Conservation (phyloP, 2,113 vertebrate species). For the Agapornis roseicollis region DNA sequence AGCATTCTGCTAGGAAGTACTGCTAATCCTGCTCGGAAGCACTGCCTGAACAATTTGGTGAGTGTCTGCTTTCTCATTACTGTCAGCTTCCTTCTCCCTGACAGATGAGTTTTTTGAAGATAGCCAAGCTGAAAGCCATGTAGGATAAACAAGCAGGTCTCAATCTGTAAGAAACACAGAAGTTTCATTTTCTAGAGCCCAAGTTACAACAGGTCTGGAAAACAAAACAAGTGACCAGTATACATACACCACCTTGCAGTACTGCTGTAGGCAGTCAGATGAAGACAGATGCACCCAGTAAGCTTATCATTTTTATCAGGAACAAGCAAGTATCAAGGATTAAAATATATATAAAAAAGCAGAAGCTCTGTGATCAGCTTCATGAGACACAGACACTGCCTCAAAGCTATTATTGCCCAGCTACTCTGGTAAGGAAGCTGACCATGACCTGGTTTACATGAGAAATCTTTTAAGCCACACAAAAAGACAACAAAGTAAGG, state of each 20-base stretch:
- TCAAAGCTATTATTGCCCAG: not conserved
- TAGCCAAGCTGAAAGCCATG: slow-evolving; percentile 52
- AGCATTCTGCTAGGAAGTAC: slow-evolving; percentile 10
- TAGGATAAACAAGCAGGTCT: slow-evolving; percentile 61
- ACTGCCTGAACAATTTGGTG: slow-evolving; percentile 31
- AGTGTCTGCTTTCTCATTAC: slow-evolving; percentile 53
- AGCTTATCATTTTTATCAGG: not conserved
- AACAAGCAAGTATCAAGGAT: not conserved
- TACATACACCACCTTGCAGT: not conserved
- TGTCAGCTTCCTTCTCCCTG: slow-evolving; percentile 50
- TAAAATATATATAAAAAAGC: not conserved
- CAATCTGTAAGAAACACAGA: slow-evolving; percentile 23
- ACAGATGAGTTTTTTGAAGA: slow-evolving; percentile 61
- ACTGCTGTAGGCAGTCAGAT: not conserved
- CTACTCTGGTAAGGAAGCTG: not conserved
- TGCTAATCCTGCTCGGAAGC: slow-evolving; percentile 25
- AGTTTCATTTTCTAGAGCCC: slow-evolving; percentile 21
- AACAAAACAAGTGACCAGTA: not conserved
- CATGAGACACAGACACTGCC: not conserved
- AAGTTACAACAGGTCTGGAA: not conserved
- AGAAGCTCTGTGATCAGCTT: not conserved
- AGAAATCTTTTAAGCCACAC: not conserved
- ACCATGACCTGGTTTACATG: not conserved
- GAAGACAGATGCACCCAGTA: not conserved
- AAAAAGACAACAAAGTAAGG: not conserved